Evolutionary conservation across 1,140 invertebrate species (phyloP).

Genomic region (Danaus plexippus): DNA sequence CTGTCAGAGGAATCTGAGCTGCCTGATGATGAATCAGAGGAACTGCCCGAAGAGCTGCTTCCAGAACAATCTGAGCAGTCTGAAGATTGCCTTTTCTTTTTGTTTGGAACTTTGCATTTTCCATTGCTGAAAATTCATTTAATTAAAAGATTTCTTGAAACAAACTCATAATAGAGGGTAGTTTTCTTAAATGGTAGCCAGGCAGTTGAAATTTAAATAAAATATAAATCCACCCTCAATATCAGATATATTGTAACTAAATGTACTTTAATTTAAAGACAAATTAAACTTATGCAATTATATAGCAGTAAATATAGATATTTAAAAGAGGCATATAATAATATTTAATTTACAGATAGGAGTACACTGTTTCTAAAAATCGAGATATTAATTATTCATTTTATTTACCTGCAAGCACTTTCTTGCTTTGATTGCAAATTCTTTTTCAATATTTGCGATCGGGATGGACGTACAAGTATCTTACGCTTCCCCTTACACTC

Average conservation of each 20-base stretch:
- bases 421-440: constrained; percentile 74
- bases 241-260: no score
- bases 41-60: constrained; percentile 43
- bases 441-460: constrained; percentile 86
- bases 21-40: constrained; percentile 42
- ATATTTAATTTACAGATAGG: no score
- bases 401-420: constrained; percentile 53
- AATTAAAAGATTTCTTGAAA: background rate
- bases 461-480: constrained; percentile 85
- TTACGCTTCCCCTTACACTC: constrained; percentile 94
- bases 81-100: constrained; percentile 46
- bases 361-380: no score
- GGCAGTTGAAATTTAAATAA: no score
- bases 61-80: constrained; percentile 46
- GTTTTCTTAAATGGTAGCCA: background rate
- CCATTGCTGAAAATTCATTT: constrained; percentile 35
- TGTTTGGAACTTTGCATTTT: constrained; percentile 46
- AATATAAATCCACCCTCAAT: no score
- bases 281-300: no score
- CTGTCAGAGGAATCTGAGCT: constrained; percentile 40
- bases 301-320: no score
- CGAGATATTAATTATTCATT: no score
- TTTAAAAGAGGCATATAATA: no score
- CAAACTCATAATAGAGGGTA: constrained; percentile 11
- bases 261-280: no score